Percentiles rank a stretch among this genome's conserved stretches.
These are phyloP conservation scores for Drosophila pseudotakahashii DNA, from an alignment of 2,888 invertebrate species.

Conservation along the genomic window DNA sequence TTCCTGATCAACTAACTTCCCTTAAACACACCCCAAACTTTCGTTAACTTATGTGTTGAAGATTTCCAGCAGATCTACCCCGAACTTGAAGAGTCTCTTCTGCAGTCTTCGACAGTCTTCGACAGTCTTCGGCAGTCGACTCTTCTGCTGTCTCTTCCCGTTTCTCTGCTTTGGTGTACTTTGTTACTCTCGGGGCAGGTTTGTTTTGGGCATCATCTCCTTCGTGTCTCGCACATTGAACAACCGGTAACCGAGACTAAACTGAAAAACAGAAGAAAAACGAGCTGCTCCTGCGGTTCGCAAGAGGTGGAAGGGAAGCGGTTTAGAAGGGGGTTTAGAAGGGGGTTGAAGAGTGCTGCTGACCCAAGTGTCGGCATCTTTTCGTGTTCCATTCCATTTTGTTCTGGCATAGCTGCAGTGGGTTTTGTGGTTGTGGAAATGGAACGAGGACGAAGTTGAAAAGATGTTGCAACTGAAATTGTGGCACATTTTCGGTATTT, in stretches of 20 bases:
- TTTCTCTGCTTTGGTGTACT: constrained; percentile 10
- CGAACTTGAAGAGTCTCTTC: neutral
- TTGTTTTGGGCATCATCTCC: constrained; percentile 30
- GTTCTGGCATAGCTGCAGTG: constrained; percentile 20
- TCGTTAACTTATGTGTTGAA: neutral
- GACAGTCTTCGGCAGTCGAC: neutral
- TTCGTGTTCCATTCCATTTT: constrained; percentile 25
- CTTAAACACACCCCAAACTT: neutral
- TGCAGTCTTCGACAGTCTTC: neutral
- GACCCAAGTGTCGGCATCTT: constrained; percentile 27
- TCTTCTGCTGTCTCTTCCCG: constrained; percentile 5
- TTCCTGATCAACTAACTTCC: neutral
- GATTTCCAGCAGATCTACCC: constrained; percentile 3
- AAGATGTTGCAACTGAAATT: constrained; percentile 13
- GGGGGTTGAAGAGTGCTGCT: neutral
- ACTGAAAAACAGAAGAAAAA: constrained; percentile 26
- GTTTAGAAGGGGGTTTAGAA: neutral
- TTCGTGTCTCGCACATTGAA: neutral
- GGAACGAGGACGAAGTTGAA: neutral
- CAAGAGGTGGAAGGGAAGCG: neutral
- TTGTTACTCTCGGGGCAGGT: constrained; percentile 27
- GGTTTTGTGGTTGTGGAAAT: constrained; percentile 24
- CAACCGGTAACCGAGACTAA: constrained; percentile 16
- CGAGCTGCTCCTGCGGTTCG: constrained; percentile 27
- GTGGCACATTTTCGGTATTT: constrained; percentile 13